Base-by-base conservation (phyloP, 2,113 vertebrate genomes). In the Macroglossus sobrinus region DNA sequence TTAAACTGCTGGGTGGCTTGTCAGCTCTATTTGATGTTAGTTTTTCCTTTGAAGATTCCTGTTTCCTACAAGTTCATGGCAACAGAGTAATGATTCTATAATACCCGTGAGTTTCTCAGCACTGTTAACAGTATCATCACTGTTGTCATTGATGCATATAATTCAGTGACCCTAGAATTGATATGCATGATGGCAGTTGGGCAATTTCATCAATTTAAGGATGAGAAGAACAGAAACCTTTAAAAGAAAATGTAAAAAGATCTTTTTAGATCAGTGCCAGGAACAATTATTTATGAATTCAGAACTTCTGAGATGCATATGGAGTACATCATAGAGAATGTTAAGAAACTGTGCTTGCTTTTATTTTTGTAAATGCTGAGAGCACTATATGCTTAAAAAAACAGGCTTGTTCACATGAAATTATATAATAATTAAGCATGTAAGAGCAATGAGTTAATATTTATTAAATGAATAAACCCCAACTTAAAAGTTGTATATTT, bases 11-110 rank as follows among this genome's bases (percentile, higher is more conserved):
- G 75, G 47, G 45, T 96, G 64, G 87, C 94, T 84, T 94, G 88
- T 95, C 93, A 91, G 47, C 61, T 90, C 59, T 78, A 3, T 84
- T 50, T 95, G 40, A 94, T 92, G 72, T 84, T 74, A 50, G 16
- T 78, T 93, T 97, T 92, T 35, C 5, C 45, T 90, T 87, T 89
- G 94, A 95, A 97, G 69, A 87, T 81, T 92, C 43, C 76, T 76
- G 28, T 89, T 95, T 93, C 40, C 35, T 75, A 53, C 55, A 94
- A 91, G 61, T 84, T 96, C 24, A 66, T 75, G 38, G 76, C 68
- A 66, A 40, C 30, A 43, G 74, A 63, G 16, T 88, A 94, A 85
- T 53, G 80, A 82, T 82, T 76, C 61, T 61, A 1, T 55, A 21
- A 35, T 45, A 13, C 30, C 2, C 0, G 2, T 78, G 50, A 90